Evolutionary conservation across 2,888 invertebrate species (phyloP).

Genomic region (Timandra comae): DNA sequence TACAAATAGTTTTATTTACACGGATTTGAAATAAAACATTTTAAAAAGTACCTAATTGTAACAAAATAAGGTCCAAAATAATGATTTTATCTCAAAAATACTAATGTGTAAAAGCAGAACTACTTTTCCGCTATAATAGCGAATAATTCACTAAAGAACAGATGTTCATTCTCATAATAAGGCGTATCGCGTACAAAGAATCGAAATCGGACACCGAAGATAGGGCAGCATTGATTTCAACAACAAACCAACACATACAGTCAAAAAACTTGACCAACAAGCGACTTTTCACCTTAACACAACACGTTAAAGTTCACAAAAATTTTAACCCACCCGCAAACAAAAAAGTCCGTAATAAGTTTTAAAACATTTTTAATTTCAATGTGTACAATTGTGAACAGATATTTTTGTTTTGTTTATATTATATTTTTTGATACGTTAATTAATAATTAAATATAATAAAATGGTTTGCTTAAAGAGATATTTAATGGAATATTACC

Average conservation of each 20-base stretch:
- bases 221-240: slow-evolving; percentile 61
- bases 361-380: slow-evolving; percentile 67
- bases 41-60: no score
- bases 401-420: slow-evolving; percentile 42
- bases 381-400: slow-evolving; percentile 59
- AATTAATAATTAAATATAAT: no score
- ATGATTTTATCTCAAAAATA: no score
- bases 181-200: slow-evolving; percentile 73
- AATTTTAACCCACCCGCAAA: slow-evolving; percentile 11
- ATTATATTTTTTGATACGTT: no score
- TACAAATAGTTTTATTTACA: no score
- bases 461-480: no score
- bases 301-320: slow-evolving; percentile 16
- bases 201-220: slow-evolving; percentile 75
- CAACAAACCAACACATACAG: slow-evolving; percentile 45
- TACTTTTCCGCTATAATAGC: slow-evolving; percentile 57
- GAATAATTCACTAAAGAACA: slow-evolving; percentile 64
- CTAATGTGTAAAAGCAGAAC: no score
- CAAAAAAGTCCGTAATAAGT: slow-evolving; percentile 24
- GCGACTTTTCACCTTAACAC: slow-evolving; percentile 32
- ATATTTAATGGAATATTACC: no score
- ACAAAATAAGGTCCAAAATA: no score
- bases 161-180: slow-evolving; percentile 74
- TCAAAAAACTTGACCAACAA: slow-evolving; percentile 28
- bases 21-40: no score